Evolutionary conservation across 2,888 invertebrate genomes (phyloP).

Genomic region (Protonemura montana): DNA sequence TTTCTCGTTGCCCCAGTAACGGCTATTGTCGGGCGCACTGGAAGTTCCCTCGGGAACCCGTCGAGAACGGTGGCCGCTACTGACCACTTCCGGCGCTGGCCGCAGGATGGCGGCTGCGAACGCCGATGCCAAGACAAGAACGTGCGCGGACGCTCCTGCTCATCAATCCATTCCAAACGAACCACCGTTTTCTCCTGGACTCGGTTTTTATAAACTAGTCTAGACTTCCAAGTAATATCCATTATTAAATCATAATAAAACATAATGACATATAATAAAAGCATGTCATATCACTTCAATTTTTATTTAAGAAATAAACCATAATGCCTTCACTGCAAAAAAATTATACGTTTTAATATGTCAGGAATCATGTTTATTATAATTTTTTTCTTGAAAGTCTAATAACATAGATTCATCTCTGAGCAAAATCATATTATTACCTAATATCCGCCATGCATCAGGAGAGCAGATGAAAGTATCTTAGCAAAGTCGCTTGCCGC

Average conservation of each 20-base stretch:
- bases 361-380: background rate
- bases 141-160: background rate
- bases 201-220: background rate
- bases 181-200: background rate
- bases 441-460: background rate
- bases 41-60: conserved; percentile 50
- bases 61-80: conserved; percentile 34
- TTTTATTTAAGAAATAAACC: conserved; percentile 47
- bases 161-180: background rate
- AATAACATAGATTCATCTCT: background rate
- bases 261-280: background rate
- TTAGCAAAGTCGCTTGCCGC: background rate
- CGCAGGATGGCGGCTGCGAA: conserved; percentile 21
- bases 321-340: conserved; percentile 49
- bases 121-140: background rate
- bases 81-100: conserved; percentile 46
- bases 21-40: conserved; percentile 50
- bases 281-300: conserved; percentile 18
- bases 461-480: background rate
- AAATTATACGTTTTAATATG: conserved; percentile 7
- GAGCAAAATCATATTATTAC: background rate
- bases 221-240: background rate
- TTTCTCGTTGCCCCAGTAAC: conserved; percentile 43
- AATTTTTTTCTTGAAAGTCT: background rate
- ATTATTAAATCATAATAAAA: background rate